Base-by-base conservation (phyloP, 2,888 invertebrate species). In the Trachelus troglodyta region DNA sequence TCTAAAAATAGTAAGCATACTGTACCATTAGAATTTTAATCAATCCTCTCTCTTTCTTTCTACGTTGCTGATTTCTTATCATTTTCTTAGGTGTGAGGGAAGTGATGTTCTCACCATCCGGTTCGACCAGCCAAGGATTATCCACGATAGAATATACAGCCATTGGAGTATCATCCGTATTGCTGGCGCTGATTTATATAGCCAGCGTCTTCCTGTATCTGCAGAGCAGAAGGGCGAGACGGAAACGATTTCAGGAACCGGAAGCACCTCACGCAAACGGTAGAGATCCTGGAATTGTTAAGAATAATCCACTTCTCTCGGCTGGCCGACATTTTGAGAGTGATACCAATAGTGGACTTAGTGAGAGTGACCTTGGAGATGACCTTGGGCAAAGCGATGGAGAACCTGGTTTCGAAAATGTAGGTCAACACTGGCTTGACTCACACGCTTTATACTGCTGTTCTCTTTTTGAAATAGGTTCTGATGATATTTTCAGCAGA, bases 181-280 rank as follows among this genome's bases (percentile, higher is more conserved):
- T 97, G n/a, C 92, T 97, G n/a, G 97, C 97, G 0, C 93, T 97
- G 56, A 96, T 97, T 85, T 97, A 97, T 91, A 96, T 97, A 31
- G 96, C 96, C 0, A 97, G 97, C 9, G 96, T 97, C 34, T 95
- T 97, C 80, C 93, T 97, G 23, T 97, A 97, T 89, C 90, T 97
- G 74, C 96, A 96, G 89, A 94, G 96, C 82, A 94, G 96, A 85
- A 96, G 94, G 90, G 93, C 94, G 69, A 94, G 94, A 83, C 83
- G 87, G 35, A 88, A 88, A 78, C 80, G 81, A 78, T 78, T 79
- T 34, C 88, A 87, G 69, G 90, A 88, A 34, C 87, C 90, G 69
- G 91, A 92, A 84, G 79, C 86, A 12, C 83, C 92, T 89, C 88
- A 93, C 88, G 84, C 88, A n/a, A 82, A 85, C 23, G 83, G 85